Conservation (phyloP, 2,113 vertebrate species). For the Cebidichthys violaceus region DNA sequence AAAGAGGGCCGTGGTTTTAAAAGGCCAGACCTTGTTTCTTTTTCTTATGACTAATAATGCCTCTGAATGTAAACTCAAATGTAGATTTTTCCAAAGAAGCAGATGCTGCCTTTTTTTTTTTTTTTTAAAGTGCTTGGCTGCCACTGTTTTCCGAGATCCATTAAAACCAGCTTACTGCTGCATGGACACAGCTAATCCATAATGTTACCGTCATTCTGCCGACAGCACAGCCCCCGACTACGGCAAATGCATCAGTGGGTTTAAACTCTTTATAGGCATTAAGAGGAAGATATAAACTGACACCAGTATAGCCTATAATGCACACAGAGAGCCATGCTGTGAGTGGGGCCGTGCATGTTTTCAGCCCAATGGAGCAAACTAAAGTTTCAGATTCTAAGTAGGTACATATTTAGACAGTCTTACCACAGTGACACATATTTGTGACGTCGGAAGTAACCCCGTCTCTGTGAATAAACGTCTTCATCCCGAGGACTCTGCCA, state of each 20-base stretch:
- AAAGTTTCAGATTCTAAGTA: neutral
- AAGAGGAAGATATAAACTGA: constrained; percentile 19
- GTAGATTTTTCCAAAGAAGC: neutral
- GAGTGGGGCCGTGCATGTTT: neutral
- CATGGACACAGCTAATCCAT: constrained; percentile 33
- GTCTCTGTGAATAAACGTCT: neutral
- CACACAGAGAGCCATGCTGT: neutral
- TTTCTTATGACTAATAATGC: neutral
- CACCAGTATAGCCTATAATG: neutral
- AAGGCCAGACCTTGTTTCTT: neutral
- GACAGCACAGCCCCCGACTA: neutral
- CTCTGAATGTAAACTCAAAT: neutral
- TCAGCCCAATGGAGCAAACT: neutral
- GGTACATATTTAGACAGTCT: neutral
- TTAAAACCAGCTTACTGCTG: constrained; percentile 30
- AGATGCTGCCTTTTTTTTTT: neutral
- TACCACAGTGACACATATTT: neutral
- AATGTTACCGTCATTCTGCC: constrained; percentile 20
- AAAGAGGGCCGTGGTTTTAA: too few relatives aligned
- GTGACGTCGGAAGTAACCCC: too few relatives aligned
- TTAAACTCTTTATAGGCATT: constrained; percentile 1
- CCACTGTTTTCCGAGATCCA: constrained; percentile 34
- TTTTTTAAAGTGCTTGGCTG: constrained; percentile 13
- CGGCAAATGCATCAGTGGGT: constrained; percentile 8
- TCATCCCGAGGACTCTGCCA: too few relatives aligned